Conservation (phyloP, 2,888 invertebrate species). For the Ptilodon capucinus region DNA sequence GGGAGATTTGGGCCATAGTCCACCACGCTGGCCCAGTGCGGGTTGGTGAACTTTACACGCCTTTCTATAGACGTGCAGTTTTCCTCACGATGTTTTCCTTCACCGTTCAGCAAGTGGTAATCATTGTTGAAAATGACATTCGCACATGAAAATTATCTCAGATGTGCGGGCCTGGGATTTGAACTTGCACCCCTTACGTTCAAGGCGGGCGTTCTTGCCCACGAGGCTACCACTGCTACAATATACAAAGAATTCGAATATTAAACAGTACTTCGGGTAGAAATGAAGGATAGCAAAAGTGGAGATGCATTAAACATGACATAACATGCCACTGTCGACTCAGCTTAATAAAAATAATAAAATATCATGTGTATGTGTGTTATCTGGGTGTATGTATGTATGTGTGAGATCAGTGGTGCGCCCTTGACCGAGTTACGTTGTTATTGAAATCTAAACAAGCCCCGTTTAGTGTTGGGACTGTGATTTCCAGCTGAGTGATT, state of each 20-base stretch:
- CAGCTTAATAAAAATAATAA: constrained; percentile 28
- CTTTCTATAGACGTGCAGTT: no score
- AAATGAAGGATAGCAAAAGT: constrained; percentile 34
- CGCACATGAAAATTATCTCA: no score
- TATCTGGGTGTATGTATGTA: constrained; percentile 7
- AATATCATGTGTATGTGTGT: constrained; percentile 10
- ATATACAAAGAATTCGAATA: constrained; percentile 29
- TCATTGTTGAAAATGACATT: no score
- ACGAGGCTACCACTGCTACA: no score
- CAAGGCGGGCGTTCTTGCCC: no score
- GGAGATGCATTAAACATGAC: constrained; percentile 39
- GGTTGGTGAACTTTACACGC: no score
- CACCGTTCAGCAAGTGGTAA: no score
- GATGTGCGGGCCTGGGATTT: no score
- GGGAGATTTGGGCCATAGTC: no score
- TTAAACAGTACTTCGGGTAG: constrained; percentile 20
- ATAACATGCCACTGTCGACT: constrained; percentile 8
- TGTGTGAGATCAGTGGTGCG: constrained; percentile 18
- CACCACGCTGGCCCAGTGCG: no score
- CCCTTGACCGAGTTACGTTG: constrained; percentile 23
- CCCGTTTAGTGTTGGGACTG: constrained; percentile 19
- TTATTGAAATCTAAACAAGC: constrained; percentile 31
- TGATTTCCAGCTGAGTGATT: constrained; percentile 8
- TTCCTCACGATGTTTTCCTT: no score
- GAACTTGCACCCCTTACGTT: no score